Conservation (phyloP, 2,113 vertebrate genomes). For the Heterochromis multidens region DNA sequence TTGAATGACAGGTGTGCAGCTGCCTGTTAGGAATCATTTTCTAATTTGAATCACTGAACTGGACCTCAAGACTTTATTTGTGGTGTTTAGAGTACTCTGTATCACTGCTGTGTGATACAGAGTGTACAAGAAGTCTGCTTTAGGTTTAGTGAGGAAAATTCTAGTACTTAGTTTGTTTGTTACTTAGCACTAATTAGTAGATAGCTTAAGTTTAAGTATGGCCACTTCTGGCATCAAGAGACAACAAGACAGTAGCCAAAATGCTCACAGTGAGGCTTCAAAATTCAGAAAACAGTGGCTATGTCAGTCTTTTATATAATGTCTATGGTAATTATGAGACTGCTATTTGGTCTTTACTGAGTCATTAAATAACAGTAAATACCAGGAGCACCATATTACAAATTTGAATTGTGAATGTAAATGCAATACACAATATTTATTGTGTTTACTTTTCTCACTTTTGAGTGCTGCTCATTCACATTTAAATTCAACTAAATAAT, state of each 20-base stretch:
- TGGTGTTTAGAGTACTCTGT: neutral
- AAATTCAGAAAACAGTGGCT: too few relatives aligned
- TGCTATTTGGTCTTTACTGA: too few relatives aligned
- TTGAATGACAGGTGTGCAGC: neutral
- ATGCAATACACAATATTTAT: neutral
- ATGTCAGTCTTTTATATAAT: too few relatives aligned
- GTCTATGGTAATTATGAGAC: too few relatives aligned
- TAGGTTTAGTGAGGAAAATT: neutral
- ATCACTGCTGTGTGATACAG: neutral
- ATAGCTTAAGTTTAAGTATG: neutral
- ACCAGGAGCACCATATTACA: too few relatives aligned
- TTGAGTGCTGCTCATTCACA: neutral
- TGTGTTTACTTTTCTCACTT: neutral
- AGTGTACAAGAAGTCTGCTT: fast-evolving
- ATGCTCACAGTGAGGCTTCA: neutral
- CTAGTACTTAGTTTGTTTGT: neutral
- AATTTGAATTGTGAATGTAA: neutral
- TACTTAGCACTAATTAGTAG: neutral
- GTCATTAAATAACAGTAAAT: too few relatives aligned
- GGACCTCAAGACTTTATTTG: neutral
- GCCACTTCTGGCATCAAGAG: neutral
- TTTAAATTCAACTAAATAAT: neutral
- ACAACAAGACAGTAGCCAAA: neutral
- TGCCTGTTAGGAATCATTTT: neutral
- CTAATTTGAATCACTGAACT: neutral